phyloP scores from a whole-genome alignment of 2,797 vertebrate genomes.

The Crocodylus rhombifer region DNA sequence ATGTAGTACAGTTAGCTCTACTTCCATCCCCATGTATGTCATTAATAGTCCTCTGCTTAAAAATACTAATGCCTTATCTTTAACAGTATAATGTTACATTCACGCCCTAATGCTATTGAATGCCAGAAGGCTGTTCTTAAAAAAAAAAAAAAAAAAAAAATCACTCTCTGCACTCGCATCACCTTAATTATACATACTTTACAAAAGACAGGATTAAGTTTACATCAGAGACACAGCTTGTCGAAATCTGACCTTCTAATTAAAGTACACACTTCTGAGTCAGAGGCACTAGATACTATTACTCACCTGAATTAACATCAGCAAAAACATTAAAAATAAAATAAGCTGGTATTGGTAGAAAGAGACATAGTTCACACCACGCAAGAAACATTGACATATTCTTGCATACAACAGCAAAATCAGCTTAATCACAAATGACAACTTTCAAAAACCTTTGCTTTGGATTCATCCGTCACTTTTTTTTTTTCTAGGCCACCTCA shows the following conservation, averaged over 20 bases:
- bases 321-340: background rate
- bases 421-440: constrained; percentile 74
- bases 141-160: background rate
- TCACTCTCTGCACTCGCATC: background rate
- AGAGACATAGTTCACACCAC: background rate
- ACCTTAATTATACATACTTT: background rate
- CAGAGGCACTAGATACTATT: background rate
- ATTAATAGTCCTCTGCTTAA: too few species aligned
- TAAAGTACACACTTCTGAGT: background rate
- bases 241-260: background rate
- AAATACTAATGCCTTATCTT: too few species aligned
- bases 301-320: background rate
- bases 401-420: constrained; percentile 60
- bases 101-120: too few species aligned
- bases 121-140: background rate
- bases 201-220: background rate
- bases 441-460: constrained; percentile 75
- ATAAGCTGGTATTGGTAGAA: background rate
- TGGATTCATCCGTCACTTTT: constrained; percentile 70
- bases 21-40: too few species aligned
- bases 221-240: background rate
- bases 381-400: background rate
- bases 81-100: too few species aligned
- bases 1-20: too few species aligned
- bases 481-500: constrained; percentile 64